A percentile compares a stretch with the other conserved stretches of the same genome.
Conservation (phyloP, 1,140 invertebrate species). For the Stegodyphus mimosarum region DNA sequence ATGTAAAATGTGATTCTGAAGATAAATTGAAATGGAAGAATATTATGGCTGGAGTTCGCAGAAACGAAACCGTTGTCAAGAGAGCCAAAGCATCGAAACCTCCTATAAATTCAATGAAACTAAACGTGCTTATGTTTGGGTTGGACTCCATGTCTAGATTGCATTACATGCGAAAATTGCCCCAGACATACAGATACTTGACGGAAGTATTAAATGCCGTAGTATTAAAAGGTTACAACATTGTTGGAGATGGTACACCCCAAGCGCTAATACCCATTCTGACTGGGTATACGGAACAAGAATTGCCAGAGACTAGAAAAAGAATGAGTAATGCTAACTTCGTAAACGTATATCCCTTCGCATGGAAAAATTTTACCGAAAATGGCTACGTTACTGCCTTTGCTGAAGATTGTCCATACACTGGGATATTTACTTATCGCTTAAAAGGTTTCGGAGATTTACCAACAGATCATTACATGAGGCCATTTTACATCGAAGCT, state of each 20-base stretch:
- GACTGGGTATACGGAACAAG: slow-evolving; percentile 85
- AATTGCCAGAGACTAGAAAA: slow-evolving; percentile 86
- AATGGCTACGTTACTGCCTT: slow-evolving; percentile 81
- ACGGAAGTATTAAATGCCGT: slow-evolving; percentile 76
- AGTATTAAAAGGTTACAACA: slow-evolving; percentile 86
- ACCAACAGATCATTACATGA: slow-evolving; percentile 92
- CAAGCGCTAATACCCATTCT: slow-evolving; percentile 92
- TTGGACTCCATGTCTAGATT: slow-evolving; percentile 91
- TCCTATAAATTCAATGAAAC: slow-evolving; percentile 70
- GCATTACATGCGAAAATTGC: slow-evolving; percentile 86
- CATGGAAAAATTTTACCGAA: slow-evolving; percentile 81
- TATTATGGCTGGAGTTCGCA: slow-evolving; percentile 72
- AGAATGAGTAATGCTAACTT: slow-evolving; percentile 76
- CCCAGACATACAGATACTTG: slow-evolving; percentile 82
- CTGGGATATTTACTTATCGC: slow-evolving; percentile 89
- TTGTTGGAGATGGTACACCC: slow-evolving; percentile 93
- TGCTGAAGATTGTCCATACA: slow-evolving; percentile 84
- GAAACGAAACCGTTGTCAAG: slow-evolving; percentile 69
- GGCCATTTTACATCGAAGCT: slow-evolving; percentile 79
- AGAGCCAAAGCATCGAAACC: slow-evolving; percentile 71
- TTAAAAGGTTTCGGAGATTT: slow-evolving; percentile 86
- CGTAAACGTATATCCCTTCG: slow-evolving; percentile 84
- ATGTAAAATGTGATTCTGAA: slow-evolving; percentile 72
- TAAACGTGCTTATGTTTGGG: slow-evolving; percentile 89
- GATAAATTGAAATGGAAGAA: slow-evolving; percentile 74